Conservation (phyloP, 2,113 vertebrate genomes). For the mouse (Mus musculus) region DNA sequence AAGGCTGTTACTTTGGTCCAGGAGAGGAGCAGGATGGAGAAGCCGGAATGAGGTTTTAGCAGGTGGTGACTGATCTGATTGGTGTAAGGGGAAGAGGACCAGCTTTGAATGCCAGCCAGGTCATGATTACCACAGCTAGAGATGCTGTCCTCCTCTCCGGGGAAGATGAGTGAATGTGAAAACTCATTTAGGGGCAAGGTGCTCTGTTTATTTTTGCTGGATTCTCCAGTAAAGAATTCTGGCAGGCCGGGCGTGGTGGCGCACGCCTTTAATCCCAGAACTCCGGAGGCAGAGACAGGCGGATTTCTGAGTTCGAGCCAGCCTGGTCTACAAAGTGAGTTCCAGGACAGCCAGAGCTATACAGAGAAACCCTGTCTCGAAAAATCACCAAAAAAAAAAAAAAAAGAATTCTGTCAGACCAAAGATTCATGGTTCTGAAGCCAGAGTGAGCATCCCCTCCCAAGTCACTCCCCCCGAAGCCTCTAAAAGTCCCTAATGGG, state of each 20-base stretch:
- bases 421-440: neutral
- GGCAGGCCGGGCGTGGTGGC: too few relatives aligned
- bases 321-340: too few relatives aligned
- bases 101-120: neutral
- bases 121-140: neutral
- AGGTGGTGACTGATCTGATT: neutral
- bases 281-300: too few relatives aligned
- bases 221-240: neutral
- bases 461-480: neutral
- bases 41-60: neutral
- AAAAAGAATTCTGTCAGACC: neutral
- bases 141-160: neutral
- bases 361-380: too few relatives aligned
- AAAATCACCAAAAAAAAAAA: too few relatives aligned
- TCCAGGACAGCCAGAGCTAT: too few relatives aligned
- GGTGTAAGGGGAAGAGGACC: neutral
- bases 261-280: too few relatives aligned
- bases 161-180: neutral
- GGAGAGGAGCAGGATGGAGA: neutral
- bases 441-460: neutral
- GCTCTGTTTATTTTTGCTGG: slow-evolving; percentile 5
- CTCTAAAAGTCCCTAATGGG: neutral
- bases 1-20: neutral
- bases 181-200: neutral
- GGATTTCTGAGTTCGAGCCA: too few relatives aligned